Conservation (phyloP, 1,140 invertebrate species). For the Lasaia peninsularis region DNA sequence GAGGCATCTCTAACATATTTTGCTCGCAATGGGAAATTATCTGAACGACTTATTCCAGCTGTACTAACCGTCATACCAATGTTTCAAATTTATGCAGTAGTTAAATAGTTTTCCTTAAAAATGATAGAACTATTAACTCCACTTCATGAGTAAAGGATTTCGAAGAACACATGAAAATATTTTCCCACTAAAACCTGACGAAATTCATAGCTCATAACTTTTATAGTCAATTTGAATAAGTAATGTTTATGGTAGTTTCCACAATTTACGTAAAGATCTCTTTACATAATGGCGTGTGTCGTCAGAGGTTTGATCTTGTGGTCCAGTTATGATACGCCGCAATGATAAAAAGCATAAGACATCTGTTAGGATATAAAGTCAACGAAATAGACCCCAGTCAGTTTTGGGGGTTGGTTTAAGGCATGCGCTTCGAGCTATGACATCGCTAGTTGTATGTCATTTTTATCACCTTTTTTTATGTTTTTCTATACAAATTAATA, state of each 20-base stretch:
- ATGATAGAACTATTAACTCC: too few species aligned
- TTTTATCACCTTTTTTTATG: too few species aligned
- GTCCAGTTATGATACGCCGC: conserved; percentile 42
- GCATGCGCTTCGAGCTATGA: neutral
- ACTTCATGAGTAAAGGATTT: too few species aligned
- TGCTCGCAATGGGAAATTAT: too few species aligned
- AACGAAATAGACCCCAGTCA: conserved; percentile 46
- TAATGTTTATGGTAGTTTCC: conserved; percentile 20
- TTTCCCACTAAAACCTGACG: neutral
- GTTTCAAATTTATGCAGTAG: too few species aligned
- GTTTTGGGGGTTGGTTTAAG: conserved; percentile 10
- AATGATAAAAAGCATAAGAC: conserved; percentile 50
- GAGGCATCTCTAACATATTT: too few species aligned
- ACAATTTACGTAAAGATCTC: conserved; percentile 26
- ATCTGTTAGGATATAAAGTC: conserved; percentile 58
- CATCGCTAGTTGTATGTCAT: too few species aligned
- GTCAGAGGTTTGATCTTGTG: conserved; percentile 33
- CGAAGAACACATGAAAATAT: neutral
- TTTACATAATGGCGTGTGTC: conserved; percentile 30
- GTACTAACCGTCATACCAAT: too few species aligned
- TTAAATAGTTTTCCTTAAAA: too few species aligned
- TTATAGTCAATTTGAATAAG: conserved; percentile 11
- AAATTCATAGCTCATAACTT: conserved; percentile 11
- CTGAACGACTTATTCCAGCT: too few species aligned
- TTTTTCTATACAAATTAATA: too few species aligned